These are phyloP conservation scores for Thryonomys swinderianus DNA, from an alignment of 2,113 vertebrate genomes.

Conservation along the genomic window DNA sequence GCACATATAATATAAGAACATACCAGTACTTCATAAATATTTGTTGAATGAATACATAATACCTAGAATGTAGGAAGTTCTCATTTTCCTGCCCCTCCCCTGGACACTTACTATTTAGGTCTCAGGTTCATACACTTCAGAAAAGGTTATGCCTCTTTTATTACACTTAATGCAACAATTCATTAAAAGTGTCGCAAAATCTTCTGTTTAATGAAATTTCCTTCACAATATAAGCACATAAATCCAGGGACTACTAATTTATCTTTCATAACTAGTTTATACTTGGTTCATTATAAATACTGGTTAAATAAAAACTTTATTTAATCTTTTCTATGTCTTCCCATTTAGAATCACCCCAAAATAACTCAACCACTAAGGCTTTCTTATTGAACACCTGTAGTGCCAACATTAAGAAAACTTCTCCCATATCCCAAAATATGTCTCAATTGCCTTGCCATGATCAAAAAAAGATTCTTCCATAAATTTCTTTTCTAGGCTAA, in stretches of 20 bases:
- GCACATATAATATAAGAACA: not conserved
- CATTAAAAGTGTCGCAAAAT: not conserved
- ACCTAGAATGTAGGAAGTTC: not conserved
- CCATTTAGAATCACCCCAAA: not conserved
- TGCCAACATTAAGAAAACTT: not conserved
- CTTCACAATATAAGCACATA: not conserved
- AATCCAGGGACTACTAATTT: not conserved
- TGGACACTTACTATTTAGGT: not conserved
- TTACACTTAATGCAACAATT: not conserved
- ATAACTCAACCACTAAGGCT: not conserved
- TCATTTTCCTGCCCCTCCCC: not conserved
- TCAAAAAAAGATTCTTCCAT: not conserved
- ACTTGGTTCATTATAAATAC: not conserved
- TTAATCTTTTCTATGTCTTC: not conserved
- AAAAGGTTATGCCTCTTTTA: not conserved
- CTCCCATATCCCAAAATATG: not conserved
- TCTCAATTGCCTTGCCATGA: not conserved
- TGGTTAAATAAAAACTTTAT: not conserved
- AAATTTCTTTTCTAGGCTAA: slow-evolving; percentile 20
- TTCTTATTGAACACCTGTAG: not conserved
- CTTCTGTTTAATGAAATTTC: not conserved
- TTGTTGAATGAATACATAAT: not conserved
- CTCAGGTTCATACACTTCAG: not conserved
- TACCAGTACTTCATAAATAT: not conserved
- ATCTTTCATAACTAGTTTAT: not conserved